phyloP scores from a whole-genome alignment of 2,113 vertebrate genomes.

The Ochotona princeps region DNA sequence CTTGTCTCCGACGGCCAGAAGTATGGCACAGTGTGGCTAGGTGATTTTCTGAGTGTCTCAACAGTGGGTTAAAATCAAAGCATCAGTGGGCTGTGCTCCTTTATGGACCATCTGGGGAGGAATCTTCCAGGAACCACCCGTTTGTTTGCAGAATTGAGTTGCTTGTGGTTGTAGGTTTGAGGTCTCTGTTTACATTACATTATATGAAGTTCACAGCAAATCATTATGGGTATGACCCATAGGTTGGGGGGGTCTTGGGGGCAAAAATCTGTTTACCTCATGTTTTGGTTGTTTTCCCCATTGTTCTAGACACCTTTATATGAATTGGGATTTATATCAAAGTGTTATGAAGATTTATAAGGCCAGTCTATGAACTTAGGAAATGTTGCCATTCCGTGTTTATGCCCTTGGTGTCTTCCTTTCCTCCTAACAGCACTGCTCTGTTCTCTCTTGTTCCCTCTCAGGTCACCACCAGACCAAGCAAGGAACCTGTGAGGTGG shows the following conservation, averaged over 20 bases:
- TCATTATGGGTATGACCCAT: background rate
- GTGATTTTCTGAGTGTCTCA: background rate
- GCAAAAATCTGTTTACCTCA: background rate
- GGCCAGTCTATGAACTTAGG: background rate
- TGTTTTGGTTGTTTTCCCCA: background rate
- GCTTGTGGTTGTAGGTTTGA: background rate
- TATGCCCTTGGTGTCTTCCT: background rate
- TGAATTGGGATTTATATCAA: background rate
- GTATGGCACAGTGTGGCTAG: background rate
- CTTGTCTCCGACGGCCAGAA: background rate
- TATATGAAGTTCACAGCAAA: no score
- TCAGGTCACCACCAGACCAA: conserved; percentile 95
- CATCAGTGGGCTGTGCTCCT: background rate
- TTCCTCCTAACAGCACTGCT: background rate
- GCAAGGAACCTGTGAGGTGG: conserved; percentile 97
- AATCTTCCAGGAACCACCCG: background rate
- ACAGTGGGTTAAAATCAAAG: background rate
- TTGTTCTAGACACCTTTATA: background rate
- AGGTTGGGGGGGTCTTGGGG: background rate
- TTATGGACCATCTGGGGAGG: background rate
- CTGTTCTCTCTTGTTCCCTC: background rate
- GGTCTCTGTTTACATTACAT: no score
- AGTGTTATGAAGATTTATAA: background rate
- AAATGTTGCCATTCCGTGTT: background rate
- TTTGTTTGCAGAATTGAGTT: background rate